Evolutionary conservation across 2,888 invertebrate species (phyloP), one percentile per base, ranked within the genome.

Genomic region (Clanis bilineata): DNA sequence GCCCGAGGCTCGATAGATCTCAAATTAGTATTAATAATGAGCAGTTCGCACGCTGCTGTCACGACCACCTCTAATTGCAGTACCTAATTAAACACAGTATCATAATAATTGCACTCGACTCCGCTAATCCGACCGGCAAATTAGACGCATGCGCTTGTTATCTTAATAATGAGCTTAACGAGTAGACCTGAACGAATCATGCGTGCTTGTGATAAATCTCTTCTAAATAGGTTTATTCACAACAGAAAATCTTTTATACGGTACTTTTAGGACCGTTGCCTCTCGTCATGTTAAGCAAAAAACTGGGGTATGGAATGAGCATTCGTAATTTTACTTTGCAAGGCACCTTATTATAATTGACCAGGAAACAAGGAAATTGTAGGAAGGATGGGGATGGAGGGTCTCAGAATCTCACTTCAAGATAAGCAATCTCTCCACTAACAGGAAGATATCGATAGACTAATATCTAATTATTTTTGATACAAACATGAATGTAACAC

Each of bases 11-110:
- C 64, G 62, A 61, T 60, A 68, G 65, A 64, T 62, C 66, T 72
- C 67, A 72, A 78, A 88, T 86, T 88, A 84, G 75, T 82, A 86
- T 85, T 77, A 72, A 69, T 85, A 86, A 88, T 86, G 71, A 77
- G 78, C 71, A 79, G 82, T 80, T 82, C 72, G 76, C 78, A 76
- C 69, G 73, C 58, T 75, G 71, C 78, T 83, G 82, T 82, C 83
- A 80, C 82, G 77, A 83, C 83, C 75, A 66, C 70, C 74, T 74
- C 74, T 84, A 82, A 86, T 86, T 82, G 78, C 77, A 69, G 77
- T 79, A 76, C 79, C 80, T 85, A 85, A 86, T 86, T 84, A 85
- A 82, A 82, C 75, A 72, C 75, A 77, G 82, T 83, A 84, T 76
- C 74, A 78, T 79, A 78, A 85, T 84, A 78, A 79, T 75, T 74